These are phyloP conservation scores for Porites divaricata DNA, from an alignment of 92 coral and sea anemone genomes.

Conservation along the genomic window DNA sequence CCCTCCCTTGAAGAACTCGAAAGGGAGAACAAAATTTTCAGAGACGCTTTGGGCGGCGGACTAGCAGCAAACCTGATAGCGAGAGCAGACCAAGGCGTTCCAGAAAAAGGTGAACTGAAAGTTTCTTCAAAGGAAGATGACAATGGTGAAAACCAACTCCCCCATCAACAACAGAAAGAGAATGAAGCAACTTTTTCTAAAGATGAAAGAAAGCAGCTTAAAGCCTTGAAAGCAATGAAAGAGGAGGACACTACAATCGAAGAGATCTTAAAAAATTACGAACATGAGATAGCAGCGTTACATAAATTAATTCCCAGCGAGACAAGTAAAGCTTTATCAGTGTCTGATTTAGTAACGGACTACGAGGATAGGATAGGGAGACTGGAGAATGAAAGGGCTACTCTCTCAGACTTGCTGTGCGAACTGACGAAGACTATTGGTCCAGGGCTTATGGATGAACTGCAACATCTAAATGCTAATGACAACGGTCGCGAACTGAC, in stretches of 20 bases:
- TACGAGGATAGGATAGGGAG: slow-evolving; percentile 22
- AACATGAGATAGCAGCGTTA: slow-evolving; percentile 41
- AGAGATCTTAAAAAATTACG: slow-evolving; percentile 34
- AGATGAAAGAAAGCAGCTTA: not conserved
- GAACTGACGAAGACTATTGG: slow-evolving; percentile 6
- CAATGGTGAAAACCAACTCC: not conserved
- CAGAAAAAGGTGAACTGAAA: not conserved
- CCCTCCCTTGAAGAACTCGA: not conserved
- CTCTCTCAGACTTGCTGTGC: not conserved
- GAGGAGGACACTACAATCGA: slow-evolving; percentile 38
- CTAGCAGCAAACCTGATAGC: not conserved
- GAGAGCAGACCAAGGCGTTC: not conserved
- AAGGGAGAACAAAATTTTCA: slow-evolving; percentile 18
- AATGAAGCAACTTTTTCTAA: not conserved
- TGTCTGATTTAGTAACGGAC: slow-evolving; percentile 32
- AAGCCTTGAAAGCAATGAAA: not conserved
- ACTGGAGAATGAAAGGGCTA: slow-evolving; percentile 2
- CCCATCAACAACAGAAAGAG: not conserved
- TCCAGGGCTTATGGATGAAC: slow-evolving; percentile 5
- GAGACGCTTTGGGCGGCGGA: slow-evolving; percentile 1
- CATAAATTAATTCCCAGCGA: slow-evolving; percentile 4
- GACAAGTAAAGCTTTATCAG: slow-evolving; percentile 6
- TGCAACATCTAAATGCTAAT: not conserved
- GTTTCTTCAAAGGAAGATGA: not conserved
- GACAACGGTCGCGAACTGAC: not conserved